Evolutionary conservation across 2,113 vertebrate genomes (phyloP).

Genomic region (Melanerpes formicivorus): DNA sequence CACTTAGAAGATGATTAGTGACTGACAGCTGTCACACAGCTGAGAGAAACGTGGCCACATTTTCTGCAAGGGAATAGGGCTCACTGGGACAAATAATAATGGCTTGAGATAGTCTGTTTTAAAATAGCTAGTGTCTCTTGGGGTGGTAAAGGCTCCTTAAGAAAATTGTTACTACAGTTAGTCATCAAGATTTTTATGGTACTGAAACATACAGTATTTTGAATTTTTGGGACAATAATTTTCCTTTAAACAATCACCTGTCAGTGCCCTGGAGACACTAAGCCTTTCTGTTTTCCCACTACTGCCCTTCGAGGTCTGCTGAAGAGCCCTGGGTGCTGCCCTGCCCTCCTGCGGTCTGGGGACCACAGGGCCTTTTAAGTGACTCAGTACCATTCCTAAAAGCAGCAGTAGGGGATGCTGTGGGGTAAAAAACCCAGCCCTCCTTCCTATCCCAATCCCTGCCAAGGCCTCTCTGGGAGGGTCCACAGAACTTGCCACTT

Average conservation of each 20-base stretch:
- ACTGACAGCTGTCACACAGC: not conserved
- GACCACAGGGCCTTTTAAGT: accelerated
- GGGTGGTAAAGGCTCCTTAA: not conserved
- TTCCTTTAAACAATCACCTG: not conserved
- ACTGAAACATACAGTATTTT: not conserved
- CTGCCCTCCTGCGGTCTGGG: not conserved
- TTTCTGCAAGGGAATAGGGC: not conserved
- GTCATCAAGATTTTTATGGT: not conserved
- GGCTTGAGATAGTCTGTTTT: not conserved
- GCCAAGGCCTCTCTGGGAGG: not conserved
- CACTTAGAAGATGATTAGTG: not conserved
- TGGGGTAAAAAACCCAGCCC: not conserved
- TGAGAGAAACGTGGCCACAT: not conserved
- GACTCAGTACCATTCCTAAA: not conserved
- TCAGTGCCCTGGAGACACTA: not conserved
- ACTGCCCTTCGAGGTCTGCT: not conserved
- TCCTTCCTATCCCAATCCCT: not conserved
- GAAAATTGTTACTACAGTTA: not conserved
- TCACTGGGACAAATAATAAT: not conserved
- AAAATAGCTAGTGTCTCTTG: not conserved
- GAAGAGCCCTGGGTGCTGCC: not conserved
- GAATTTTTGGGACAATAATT: not conserved
- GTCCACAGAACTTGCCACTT: not conserved
- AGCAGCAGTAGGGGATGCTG: slow-evolving; percentile 37
- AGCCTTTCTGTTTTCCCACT: not conserved